phyloP scores from a whole-genome alignment of 2,113 vertebrate genomes.

The Athene cunicularia region DNA sequence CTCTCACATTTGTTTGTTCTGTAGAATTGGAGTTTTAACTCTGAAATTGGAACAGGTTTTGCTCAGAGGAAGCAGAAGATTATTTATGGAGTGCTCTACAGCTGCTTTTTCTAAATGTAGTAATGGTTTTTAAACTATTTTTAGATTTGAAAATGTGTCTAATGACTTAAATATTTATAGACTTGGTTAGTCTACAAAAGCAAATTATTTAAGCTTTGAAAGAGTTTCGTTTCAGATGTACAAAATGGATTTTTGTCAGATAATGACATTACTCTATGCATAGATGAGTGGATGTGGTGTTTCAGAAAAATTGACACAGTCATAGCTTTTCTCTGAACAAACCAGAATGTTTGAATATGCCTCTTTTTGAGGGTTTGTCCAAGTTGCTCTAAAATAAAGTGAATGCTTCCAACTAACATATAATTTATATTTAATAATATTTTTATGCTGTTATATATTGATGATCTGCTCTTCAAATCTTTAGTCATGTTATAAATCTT shows the following conservation, averaged over 20 bases:
- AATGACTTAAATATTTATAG: neutral
- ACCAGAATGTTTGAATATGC: neutral
- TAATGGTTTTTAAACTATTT: neutral
- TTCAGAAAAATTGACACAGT: neutral
- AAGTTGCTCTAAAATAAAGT: slow-evolving; percentile 13
- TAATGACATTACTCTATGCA: neutral
- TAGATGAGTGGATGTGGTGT: neutral
- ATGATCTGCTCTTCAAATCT: neutral
- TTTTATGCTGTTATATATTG: neutral
- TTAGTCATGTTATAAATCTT: neutral
- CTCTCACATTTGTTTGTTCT: neutral
- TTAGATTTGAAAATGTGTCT: neutral
- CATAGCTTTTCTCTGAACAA: neutral
- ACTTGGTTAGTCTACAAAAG: neutral
- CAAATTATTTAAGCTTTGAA: neutral
- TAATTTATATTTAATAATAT: slow-evolving; percentile 15
- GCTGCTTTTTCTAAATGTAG: neutral
- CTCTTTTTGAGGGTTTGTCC: neutral
- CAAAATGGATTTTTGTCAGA: neutral
- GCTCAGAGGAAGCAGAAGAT: neutral
- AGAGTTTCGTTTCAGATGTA: neutral
- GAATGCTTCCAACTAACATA: neutral
- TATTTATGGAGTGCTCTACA: neutral
- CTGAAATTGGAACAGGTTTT: neutral
- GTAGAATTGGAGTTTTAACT: neutral